Percentiles rank a stretch among this genome's conserved stretches.
Conservation (phyloP, 2,113 vertebrate species). For the Ammodytes marinus region DNA sequence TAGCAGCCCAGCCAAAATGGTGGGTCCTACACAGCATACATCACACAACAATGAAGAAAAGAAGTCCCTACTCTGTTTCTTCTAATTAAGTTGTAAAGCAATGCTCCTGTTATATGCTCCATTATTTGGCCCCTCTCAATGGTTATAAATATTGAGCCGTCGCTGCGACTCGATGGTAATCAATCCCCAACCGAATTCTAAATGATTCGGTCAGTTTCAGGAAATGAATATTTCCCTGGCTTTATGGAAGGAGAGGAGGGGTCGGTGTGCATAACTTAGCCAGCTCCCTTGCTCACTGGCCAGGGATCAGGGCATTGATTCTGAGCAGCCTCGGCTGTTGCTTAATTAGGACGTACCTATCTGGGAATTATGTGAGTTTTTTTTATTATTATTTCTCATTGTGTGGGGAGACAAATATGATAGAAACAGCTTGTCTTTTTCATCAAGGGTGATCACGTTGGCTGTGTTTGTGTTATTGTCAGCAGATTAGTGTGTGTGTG, state of each 20-base stretch:
- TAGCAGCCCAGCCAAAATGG: slow-evolving; percentile 81
- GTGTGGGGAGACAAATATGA: slow-evolving; percentile 49
- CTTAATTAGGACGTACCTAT: slow-evolving; percentile 84
- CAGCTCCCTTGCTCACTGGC: slow-evolving; percentile 61
- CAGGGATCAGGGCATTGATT: slow-evolving; percentile 80
- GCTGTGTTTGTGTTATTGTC: slow-evolving; percentile 81
- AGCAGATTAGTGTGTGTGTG: slow-evolving; percentile 66
- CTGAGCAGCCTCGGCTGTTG: slow-evolving; percentile 75
- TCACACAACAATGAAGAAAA: slow-evolving; percentile 47
- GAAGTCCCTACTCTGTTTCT: slow-evolving; percentile 85
- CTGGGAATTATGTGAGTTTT: slow-evolving; percentile 66
- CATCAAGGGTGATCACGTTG: slow-evolving; percentile 75
- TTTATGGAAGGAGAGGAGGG: slow-evolving; percentile 40
- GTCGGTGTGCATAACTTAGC: slow-evolving; percentile 66
- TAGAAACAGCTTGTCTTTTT: slow-evolving; percentile 49
- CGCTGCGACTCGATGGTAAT: slow-evolving; percentile 87
- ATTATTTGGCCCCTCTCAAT: slow-evolving; percentile 86
- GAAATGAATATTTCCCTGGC: slow-evolving; percentile 84
- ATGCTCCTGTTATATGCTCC: slow-evolving; percentile 85
- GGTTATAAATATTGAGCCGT: slow-evolving; percentile 89
- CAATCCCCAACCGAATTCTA: slow-evolving; percentile 86
- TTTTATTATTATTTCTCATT: slow-evolving; percentile 47
- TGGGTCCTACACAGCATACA: slow-evolving; percentile 72
- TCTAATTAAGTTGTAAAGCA: slow-evolving; percentile 92
- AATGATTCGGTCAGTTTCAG: slow-evolving; percentile 88